Conservation (phyloP, 2,113 vertebrate genomes). For the Danio rerio region DNA sequence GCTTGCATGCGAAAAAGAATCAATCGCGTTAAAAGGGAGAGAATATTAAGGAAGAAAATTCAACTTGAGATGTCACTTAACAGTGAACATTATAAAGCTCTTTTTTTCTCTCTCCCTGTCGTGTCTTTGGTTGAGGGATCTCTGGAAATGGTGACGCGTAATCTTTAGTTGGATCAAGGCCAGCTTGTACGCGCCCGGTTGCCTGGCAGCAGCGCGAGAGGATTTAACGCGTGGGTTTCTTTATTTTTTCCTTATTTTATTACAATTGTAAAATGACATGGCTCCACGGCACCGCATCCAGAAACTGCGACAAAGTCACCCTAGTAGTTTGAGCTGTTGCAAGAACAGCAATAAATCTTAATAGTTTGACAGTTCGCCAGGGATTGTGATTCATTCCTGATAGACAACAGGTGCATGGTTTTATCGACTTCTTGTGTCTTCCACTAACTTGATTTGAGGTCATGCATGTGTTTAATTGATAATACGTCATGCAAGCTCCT, state of each 20-base stretch:
- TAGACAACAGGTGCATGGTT: slow-evolving; percentile 15
- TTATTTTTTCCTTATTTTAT: slow-evolving; percentile 25
- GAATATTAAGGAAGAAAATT: background rate
- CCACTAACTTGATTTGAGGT: slow-evolving; percentile 16
- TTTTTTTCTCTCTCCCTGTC: background rate
- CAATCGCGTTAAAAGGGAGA: background rate
- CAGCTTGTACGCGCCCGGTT: slow-evolving; percentile 12
- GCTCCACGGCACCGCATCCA: background rate
- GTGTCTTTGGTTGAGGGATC: background rate
- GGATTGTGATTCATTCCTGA: slow-evolving; percentile 10
- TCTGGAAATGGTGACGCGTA: background rate
- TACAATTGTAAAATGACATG: background rate
- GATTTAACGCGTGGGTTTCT: background rate
- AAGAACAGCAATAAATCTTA: background rate
- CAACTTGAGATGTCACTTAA: background rate
- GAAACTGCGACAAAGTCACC: slow-evolving; percentile 41
- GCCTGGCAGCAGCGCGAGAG: background rate
- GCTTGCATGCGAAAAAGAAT: too few species aligned
- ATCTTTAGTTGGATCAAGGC: slow-evolving; percentile 36
- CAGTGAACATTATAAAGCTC: background rate
- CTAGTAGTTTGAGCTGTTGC: slow-evolving; percentile 19
- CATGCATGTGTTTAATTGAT: slow-evolving; percentile 19
- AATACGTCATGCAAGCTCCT: background rate
- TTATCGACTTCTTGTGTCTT: slow-evolving; percentile 11
- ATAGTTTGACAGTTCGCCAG: background rate